Conservation (phyloP, 2,113 vertebrate species). For the Micromys minutus region DNA sequence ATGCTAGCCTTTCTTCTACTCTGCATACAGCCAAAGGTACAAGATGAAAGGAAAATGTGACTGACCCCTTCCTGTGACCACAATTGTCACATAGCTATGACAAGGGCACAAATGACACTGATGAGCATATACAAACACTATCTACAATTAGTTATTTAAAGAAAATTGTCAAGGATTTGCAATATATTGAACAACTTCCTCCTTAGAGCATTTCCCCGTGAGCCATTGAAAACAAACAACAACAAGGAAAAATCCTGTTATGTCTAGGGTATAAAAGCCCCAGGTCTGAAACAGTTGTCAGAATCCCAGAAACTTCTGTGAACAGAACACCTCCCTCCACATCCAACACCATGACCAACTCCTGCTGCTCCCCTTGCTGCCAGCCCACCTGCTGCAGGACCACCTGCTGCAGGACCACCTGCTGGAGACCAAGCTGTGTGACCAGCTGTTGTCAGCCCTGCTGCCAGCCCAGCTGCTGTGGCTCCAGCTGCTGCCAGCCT, state of each 20-base stretch:
- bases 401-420: conserved; percentile 31
- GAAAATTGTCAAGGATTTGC: background rate
- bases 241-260: background rate
- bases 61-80: background rate
- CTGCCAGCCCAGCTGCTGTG: conserved; percentile 16
- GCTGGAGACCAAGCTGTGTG: conserved; percentile 16
- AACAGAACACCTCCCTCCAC: background rate
- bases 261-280: background rate
- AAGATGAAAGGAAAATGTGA: background rate
- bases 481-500: background rate
- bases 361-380: conserved; percentile 34
- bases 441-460: background rate
- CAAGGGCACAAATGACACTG: background rate
- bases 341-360: conserved; percentile 6
- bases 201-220: background rate
- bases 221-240: background rate
- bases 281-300: background rate
- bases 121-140: background rate
- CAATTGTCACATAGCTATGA: background rate
- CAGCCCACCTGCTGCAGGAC: conserved; percentile 24
- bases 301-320: background rate
- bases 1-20: background rate
- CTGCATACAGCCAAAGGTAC: background rate
- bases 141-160: conserved; percentile 15
- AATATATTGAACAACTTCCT: background rate